These are phyloP conservation scores for Tragelaphus strepsiceros DNA, from an alignment of 2,113 vertebrate species.

Conservation along the genomic window DNA sequence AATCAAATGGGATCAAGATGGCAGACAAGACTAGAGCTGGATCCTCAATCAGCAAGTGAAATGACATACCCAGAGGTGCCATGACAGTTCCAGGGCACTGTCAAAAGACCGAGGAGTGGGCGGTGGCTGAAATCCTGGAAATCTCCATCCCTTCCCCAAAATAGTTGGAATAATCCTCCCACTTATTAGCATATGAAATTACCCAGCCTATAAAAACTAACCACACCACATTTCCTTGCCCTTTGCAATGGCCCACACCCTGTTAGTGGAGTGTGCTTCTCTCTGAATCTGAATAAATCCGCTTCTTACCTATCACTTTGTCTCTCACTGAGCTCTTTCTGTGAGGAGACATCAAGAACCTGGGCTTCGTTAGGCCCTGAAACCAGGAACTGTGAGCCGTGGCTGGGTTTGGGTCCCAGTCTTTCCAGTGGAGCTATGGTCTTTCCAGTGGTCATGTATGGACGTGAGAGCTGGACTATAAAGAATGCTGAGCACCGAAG, in stretches of 20 bases:
- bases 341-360: not conserved
- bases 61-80: not conserved
- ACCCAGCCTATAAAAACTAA: not conserved
- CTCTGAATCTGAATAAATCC: not conserved
- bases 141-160: not conserved
- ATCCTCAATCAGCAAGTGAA: not conserved
- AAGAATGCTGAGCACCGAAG: accelerated
- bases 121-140: accelerated
- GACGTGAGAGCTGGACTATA: no score
- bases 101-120: not conserved
- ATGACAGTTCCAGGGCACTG: not conserved
- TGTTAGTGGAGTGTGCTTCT: not conserved
- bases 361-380: not conserved
- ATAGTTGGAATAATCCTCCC: not conserved
- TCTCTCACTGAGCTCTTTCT: not conserved
- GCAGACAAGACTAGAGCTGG: not conserved
- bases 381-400: not conserved
- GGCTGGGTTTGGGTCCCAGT: not conserved
- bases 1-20: not conserved
- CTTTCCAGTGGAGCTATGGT: no score
- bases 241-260: not conserved
- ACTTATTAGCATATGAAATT: not conserved
- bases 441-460: no score
- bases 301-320: not conserved
- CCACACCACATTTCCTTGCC: not conserved